Percentiles rank a stretch among this genome's conserved stretches.
phyloP scores from a whole-genome alignment of 2,113 vertebrate genomes.

The Siniperca knerii region DNA sequence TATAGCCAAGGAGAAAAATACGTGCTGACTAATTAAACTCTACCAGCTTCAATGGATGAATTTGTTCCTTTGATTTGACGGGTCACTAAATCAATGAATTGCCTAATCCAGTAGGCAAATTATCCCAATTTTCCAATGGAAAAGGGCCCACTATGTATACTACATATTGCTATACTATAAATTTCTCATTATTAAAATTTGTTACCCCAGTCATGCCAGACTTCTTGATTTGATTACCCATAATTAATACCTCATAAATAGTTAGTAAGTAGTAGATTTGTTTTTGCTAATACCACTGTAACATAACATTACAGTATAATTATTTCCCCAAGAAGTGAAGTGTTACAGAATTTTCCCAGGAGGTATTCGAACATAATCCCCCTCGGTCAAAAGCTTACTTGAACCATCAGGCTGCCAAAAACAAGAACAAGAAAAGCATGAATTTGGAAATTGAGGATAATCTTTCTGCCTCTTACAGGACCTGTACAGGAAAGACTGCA shows the following conservation, averaged over 20 bases:
- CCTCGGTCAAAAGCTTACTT: background rate
- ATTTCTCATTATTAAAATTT: background rate
- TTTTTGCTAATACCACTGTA: background rate
- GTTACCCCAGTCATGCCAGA: background rate
- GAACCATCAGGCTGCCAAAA: conserved; percentile 15
- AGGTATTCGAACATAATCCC: background rate
- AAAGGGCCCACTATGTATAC: background rate
- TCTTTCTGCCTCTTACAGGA: conserved; percentile 86
- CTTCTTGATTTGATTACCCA: background rate
- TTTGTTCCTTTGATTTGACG: conserved; percentile 6
- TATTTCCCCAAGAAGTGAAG: conserved; percentile 3
- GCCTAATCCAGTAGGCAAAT: background rate
- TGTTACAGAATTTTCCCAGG: conserved; percentile 18
- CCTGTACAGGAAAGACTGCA: conserved; percentile 97
- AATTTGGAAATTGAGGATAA: conserved; percentile 21
- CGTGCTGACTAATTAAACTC: conserved; percentile 13
- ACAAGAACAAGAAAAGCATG: background rate
- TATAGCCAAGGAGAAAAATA: conserved; percentile 9
- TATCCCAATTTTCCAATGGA: background rate
- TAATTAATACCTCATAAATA: conserved; percentile 2
- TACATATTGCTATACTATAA: background rate
- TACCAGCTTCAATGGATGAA: conserved; percentile 7
- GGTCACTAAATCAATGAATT: conserved; percentile 30
- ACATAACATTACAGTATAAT: background rate
- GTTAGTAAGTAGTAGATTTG: background rate